phyloP scores from a whole-genome alignment of 2,888 invertebrate species.

The Platypus cylindrus region DNA sequence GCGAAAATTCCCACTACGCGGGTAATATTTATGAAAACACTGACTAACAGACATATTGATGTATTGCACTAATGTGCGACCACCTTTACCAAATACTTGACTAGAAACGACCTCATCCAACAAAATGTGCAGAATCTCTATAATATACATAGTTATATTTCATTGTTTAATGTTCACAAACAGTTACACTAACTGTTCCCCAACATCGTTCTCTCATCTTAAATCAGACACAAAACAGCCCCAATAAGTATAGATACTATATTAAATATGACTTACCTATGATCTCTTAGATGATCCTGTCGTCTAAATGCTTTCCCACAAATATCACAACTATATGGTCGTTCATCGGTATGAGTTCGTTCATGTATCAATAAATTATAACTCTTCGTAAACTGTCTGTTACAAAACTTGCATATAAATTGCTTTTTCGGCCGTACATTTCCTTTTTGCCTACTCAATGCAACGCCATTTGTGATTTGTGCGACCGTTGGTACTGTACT shows the following conservation, averaged over 20 bases:
- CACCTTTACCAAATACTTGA: too few species aligned
- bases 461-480: conserved; percentile 28
- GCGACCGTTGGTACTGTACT: conserved; percentile 23
- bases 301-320: conserved; percentile 95
- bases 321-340: conserved; percentile 96
- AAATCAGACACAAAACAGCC: background rate
- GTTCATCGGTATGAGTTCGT: conserved; percentile 92
- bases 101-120: too few species aligned
- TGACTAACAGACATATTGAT: too few species aligned
- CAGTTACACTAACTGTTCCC: too few species aligned
- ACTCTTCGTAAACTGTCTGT: conserved; percentile 94
- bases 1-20: too few species aligned
- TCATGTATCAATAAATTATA: conserved; percentile 97
- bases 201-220: too few species aligned
- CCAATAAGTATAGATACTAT: background rate
- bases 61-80: too few species aligned
- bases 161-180: too few species aligned
- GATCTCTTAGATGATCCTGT: conserved; percentile 90
- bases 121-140: too few species aligned
- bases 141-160: too few species aligned
- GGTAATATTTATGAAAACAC: too few species aligned
- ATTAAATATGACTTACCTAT: conserved; percentile 52
- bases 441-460: conserved; percentile 30
- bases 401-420: conserved; percentile 96
- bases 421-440: conserved; percentile 57